phyloP scores from a whole-genome alignment of 2,113 vertebrate genomes.

The Edolisoma coerulescens region DNA sequence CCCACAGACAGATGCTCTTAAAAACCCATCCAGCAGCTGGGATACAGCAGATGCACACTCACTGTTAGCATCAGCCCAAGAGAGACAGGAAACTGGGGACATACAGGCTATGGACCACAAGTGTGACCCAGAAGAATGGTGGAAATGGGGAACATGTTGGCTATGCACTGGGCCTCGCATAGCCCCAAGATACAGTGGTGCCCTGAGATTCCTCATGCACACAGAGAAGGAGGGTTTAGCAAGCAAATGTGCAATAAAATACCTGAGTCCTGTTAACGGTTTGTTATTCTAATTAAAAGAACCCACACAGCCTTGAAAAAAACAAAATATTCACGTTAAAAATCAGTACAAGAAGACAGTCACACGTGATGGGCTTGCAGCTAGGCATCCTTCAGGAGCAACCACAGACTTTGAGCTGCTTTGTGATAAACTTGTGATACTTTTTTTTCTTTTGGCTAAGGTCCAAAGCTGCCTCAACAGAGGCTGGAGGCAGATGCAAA shows the following conservation, averaged over 20 bases:
- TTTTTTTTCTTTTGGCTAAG: background rate
- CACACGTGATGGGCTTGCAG: background rate
- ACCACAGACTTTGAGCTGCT: background rate
- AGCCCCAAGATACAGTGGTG: background rate
- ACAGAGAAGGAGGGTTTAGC: background rate
- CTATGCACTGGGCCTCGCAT: background rate
- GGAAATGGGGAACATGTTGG: background rate
- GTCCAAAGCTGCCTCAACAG: background rate
- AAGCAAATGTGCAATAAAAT: background rate
- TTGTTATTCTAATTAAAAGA: background rate
- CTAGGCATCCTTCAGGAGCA: background rate
- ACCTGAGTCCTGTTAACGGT: background rate
- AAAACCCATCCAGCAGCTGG: background rate
- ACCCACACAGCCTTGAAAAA: background rate
- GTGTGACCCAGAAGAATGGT: background rate
- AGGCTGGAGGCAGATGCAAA: background rate
- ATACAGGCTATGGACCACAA: accelerated
- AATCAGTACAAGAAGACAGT: background rate
- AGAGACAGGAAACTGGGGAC: background rate
- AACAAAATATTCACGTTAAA: background rate
- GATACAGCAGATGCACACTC: background rate
- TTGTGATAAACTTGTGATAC: background rate
- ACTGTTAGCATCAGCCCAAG: background rate
- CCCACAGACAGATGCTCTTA: background rate
- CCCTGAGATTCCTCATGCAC: accelerated